Base-by-base conservation (phyloP, 2,113 vertebrate genomes). In the Hippolais icterina region DNA sequence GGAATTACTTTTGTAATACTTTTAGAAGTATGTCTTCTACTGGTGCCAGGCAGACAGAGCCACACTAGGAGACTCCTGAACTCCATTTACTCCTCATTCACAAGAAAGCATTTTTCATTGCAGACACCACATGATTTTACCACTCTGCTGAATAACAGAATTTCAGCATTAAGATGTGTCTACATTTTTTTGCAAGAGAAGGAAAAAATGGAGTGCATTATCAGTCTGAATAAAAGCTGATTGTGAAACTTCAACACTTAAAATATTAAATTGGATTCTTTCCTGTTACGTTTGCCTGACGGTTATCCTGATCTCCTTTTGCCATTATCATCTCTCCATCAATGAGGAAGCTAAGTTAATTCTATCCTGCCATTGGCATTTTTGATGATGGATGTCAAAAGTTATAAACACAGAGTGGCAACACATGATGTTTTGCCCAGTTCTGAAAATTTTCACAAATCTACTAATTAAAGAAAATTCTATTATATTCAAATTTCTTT, bases 31-130 rank as follows among this genome's bases (percentile, higher is more conserved):
- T 35, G 39, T 72, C 81, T 78, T 79, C 88, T 78, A 15, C 18
- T 95, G 52, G 66, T 56, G 53, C 65, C 83, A 75, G 70, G 81
- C 56, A 94, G 93, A 94, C 65, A 89, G 52, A 92, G 52, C 57
- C 17, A 5, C 37, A 65, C 80, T 75, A 91, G 87, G 75, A 94
- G 59, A 63, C 46, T 56, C 53, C 50, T 89, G 65, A 96, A 93
- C 88, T 90, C 85, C 84, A 83, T 97, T 95, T 96, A 60, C 39
- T 81, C 65, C 27, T 83, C 83, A 87, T 94, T 97, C 96, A 84
- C 52, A 90, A 77, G 61, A 54, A 83, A 41, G 46, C 59, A 61
- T 79, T 87, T 94, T 97, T 96, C 93, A 81, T 17, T 65, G 52
- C 65, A 83, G 66, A 75, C 15, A 70, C n/a, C 44, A 68, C 70